Evolutionary conservation across 2,888 invertebrate genomes (phyloP), one percentile per base, ranked within the genome.

Genomic region (Galerucella nymphaeae): DNA sequence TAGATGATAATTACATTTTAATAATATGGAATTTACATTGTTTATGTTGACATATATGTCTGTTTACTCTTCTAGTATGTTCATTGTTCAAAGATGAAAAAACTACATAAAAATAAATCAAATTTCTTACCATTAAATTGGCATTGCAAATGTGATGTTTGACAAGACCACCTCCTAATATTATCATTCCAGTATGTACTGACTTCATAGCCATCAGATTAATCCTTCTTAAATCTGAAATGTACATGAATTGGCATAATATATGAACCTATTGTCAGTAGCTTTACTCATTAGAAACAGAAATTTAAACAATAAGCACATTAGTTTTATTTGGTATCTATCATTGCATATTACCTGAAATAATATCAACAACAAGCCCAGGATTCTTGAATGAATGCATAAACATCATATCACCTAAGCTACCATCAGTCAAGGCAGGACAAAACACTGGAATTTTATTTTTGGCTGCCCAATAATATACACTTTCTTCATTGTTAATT

Each of bases 141-240:
- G 99, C 98, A 89, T 99, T 99, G 87, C 97, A 98, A 80, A 99
- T 98, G 84, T 99, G 99, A 88, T 99, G 99, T 87, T 99, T 99
- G n/a, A 99, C 90, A 0, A 99, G 88, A 10, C 98, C 98, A 1
- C 98, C 98, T 4, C 99, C 99, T 72, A 99, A 87, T 75, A 99
- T 97, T 53, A 99, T 93, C 91, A 99, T 95, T 13, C 99, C 99
- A n/a, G 96, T 94, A 83, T 96, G 94, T 30, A 92, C 88, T 0
- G 99, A 96, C 85, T 95, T 96, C 11, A 98, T 94, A 16, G 99
- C 95, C 91, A 99, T 96, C 20, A 94, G 93, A 87, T 99, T 99
- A 38, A 99, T 87, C 70, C 96, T 90, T 69, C 93, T 89, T 72
- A 99, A 88, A 88, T 99, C 99, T 92, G 82, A 73, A 84, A 83